These are phyloP conservation scores for Lasioglossum pauxillum DNA, from an alignment of 2,888 invertebrate genomes.

Conservation along the genomic window DNA sequence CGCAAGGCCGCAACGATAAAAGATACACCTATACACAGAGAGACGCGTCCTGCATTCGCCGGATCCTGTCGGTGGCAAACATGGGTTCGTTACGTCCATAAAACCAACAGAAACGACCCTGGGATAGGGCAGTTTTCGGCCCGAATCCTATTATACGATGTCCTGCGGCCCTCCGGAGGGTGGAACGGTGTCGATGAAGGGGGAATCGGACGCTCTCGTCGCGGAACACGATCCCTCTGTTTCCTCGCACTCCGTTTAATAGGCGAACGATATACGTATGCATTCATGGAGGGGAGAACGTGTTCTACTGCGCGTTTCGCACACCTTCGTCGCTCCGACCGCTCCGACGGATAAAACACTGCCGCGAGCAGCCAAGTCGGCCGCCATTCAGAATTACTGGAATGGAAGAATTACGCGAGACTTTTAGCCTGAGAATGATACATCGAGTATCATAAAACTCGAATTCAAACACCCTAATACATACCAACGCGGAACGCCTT, in stretches of 20 bases:
- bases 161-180: neutral
- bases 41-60: conserved; percentile 40
- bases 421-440: too few relatives aligned
- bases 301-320: neutral
- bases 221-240: neutral
- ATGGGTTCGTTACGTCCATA: conserved; percentile 28
- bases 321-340: neutral
- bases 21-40: conserved; percentile 26
- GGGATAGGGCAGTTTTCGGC: conserved; percentile 48
- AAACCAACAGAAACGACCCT: conserved; percentile 35
- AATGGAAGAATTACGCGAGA: too few relatives aligned
- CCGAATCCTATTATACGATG: conserved; percentile 24
- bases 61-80: conserved; percentile 25
- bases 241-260: neutral
- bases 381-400: neutral
- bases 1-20: conserved; percentile 68
- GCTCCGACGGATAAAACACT: neutral
- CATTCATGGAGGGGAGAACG: neutral
- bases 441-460: too few relatives aligned
- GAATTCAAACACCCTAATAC: too few relatives aligned
- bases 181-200: neutral
- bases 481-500: too few relatives aligned
- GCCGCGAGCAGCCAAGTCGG: neutral
- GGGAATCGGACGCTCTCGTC: conserved; percentile 13
- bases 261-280: neutral